Conservation (phyloP, 2,113 vertebrate genomes). For the Conger conger region DNA sequence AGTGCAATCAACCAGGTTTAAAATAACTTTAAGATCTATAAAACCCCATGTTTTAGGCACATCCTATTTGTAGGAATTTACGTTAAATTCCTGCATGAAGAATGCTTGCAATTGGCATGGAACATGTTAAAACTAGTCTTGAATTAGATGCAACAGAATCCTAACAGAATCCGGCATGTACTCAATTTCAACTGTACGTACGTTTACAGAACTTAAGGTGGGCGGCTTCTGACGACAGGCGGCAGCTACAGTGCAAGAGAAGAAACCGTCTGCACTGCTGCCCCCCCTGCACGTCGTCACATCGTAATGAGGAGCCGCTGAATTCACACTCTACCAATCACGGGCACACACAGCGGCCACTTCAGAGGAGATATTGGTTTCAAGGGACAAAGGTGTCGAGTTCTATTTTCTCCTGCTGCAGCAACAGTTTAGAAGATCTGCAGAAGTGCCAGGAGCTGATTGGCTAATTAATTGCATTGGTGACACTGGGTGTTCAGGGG, state of each 20-base stretch:
- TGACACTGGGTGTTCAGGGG: not conserved
- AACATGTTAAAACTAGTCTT: not conserved
- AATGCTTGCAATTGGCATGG: not conserved
- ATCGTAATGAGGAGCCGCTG: not conserved
- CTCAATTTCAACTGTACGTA: not conserved
- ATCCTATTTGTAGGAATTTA: no score
- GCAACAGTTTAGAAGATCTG: not conserved
- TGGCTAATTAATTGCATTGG: not conserved
- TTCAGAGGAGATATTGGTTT: not conserved
- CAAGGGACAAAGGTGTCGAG: not conserved
- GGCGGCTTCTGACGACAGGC: not conserved
- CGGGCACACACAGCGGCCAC: not conserved
- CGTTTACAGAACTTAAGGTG: not conserved
- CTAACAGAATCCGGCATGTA: not conserved
- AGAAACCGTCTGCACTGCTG: not conserved
- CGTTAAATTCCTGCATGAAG: no score
- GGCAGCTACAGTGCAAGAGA: not conserved
- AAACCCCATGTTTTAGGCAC: no score
- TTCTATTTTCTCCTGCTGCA: not conserved
- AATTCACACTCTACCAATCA: not conserved
- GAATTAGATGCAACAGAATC: not conserved
- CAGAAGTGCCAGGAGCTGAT: not conserved
- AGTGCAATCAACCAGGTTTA: no score
- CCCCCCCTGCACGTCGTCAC: not conserved
- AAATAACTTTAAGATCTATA: no score